Evolutionary conservation across 2,113 vertebrate species (phyloP).

Genomic region (Tor tambroides): DNA sequence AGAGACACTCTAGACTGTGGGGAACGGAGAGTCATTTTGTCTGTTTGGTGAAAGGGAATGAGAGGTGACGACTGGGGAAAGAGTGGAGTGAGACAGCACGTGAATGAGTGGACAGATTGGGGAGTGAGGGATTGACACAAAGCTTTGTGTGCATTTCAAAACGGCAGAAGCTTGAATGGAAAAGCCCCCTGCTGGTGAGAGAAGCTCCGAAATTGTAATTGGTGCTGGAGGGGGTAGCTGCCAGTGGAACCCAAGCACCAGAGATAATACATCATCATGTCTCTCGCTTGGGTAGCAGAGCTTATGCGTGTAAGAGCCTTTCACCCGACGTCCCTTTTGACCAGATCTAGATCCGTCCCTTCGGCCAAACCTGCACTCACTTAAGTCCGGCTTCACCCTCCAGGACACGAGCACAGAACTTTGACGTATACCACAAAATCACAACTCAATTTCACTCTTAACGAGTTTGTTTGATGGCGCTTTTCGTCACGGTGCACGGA

Average conservation of each 20-base stretch:
- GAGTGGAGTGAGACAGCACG: neutral
- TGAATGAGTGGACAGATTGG: conserved; percentile 9
- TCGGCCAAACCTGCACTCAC: conserved; percentile 2
- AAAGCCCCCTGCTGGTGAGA: conserved; percentile 26
- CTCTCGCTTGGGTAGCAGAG: conserved; percentile 41
- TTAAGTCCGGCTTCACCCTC: conserved; percentile 15
- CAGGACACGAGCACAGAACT: neutral
- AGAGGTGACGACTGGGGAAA: neutral
- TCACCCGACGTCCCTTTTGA: neutral
- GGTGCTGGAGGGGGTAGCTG: conserved; percentile 1
- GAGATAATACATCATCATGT: conserved; percentile 55
- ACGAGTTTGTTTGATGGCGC: conserved; percentile 51
- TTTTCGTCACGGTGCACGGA: conserved; percentile 20
- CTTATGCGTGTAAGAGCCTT: conserved; percentile 32
- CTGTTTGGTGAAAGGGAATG: conserved; percentile 13
- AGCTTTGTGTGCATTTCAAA: conserved; percentile 11
- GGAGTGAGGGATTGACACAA: conserved; percentile 1
- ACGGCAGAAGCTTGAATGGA: neutral
- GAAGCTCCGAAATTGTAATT: conserved; percentile 38
- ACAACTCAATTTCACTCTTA: conserved; percentile 59
- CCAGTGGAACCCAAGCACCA: conserved; percentile 44
- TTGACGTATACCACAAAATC: conserved; percentile 53
- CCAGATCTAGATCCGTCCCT: conserved; percentile 25
- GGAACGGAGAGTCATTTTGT: neutral
- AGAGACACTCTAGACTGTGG: conserved; percentile 29